Percentiles rank a stretch among this genome's conserved stretches.
Evolutionary conservation across 2,797 vertebrate genomes (phyloP).

Genomic region (Perodicticus potto): DNA sequence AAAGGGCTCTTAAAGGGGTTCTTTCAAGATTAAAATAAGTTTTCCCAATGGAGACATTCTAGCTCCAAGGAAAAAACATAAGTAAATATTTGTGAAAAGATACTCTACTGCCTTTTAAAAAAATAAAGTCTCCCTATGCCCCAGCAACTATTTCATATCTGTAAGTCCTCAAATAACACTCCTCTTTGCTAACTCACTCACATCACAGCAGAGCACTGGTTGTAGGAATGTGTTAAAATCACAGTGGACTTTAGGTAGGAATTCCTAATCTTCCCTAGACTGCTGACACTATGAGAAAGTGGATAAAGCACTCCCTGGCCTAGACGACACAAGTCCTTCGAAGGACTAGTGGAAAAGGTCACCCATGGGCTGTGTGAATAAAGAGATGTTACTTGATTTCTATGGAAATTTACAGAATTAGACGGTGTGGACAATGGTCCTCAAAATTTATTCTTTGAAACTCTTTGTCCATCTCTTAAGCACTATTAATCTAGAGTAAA

Average conservation of each 20-base stretch:
- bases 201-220: neutral
- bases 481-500: neutral
- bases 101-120: neutral
- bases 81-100: conserved; percentile 28
- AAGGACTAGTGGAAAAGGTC: neutral
- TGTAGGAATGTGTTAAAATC: neutral
- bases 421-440: neutral
- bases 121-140: neutral
- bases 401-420: neutral
- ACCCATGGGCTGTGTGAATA: neutral
- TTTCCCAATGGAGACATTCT: neutral
- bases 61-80: neutral
- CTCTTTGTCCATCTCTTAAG: conserved; percentile 6
- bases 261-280: neutral
- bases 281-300: neutral
- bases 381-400: neutral
- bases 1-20: neutral
- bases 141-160: neutral
- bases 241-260: neutral
- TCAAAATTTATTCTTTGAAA: conserved; percentile 28
- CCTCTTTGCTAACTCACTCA: neutral
- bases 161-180: neutral
- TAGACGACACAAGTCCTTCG: neutral
- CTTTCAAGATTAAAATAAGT: neutral
- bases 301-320: neutral